Base-by-base conservation (phyloP, 2,888 invertebrate species). In the Chouioia cunea region DNA sequence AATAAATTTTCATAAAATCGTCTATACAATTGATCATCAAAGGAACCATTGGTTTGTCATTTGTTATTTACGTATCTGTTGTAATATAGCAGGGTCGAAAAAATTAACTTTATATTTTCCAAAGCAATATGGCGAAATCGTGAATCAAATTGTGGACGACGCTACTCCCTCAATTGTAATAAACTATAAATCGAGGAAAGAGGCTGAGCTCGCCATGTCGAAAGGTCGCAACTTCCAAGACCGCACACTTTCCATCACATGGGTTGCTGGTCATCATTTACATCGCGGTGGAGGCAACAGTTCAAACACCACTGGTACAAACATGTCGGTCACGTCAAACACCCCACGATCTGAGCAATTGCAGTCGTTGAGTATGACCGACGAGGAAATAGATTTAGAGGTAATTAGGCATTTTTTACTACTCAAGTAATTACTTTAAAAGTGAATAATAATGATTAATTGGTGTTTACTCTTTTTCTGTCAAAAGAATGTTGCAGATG, bases 101-200 rank as follows among this genome's bases (percentile, higher is more conserved):
- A 36, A 36, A 36, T 36, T 36, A 36, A 36, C 36, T 36, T 36
- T 36, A 10, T 10, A 6, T 36, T 36, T 36, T 36, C 6, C 36
- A 1, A 86, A 96, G 95, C 91, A 93, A 91, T 96, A 91, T 86
- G 96, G 96, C 63, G 94, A 94, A 82, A 92, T 97, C 76, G 91
- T 92, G n/a, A 93, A 93, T 83, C 93, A 94, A 81, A 90, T 91
- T 67, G 91, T 92, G 76, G 93, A 93, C 81, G 89, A 91, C 63
- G 89, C 90, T 43, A 90, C 93, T 71, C 95, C 95, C 16, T 92
- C 93, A 79, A 88, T 94, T 75, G 90, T 92, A 56, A 86, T 95
- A 64, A 92, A 92, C 83, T 96, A 91, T 86, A 90, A 91, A 78
- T 89, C 91, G 47, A 88, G 95, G 56, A 91, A 92, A 80, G 93